Conservation (phyloP, 37 sponge, comb jelly and placozoan genomes). For the Aplysina aerophoba region DNA sequence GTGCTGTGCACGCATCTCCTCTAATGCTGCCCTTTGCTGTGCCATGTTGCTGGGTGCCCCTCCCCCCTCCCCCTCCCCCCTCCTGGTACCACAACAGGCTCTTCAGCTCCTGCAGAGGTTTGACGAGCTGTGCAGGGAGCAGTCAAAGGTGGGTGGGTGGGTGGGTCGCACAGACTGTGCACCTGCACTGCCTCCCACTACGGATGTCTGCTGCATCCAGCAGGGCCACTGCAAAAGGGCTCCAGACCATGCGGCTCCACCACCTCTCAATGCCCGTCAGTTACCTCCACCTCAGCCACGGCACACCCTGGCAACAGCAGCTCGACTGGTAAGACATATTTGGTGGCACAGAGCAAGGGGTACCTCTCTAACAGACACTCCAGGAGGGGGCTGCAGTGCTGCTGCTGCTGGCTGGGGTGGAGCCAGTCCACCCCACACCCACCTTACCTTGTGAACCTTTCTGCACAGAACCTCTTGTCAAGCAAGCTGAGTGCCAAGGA, state of each 20-base stretch:
- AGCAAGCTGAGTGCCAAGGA: not conserved
- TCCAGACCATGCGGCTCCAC: not conserved
- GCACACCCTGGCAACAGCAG: conserved; percentile 5
- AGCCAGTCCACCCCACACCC: too few species aligned
- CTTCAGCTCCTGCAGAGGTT: conserved; percentile 6
- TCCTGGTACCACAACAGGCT: not conserved
- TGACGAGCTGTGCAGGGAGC: not conserved
- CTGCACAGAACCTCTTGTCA: not conserved
- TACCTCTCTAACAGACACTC: too few species aligned
- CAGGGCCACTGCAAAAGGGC: not conserved
- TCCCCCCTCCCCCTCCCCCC: not conserved
- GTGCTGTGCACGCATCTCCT: not conserved
- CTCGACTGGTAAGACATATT: conserved; percentile 18
- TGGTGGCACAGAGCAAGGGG: too few species aligned
- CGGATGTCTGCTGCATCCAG: not conserved
- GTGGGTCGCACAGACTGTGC: not conserved
- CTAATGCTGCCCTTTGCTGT: too few species aligned
- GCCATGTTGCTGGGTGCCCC: not conserved
- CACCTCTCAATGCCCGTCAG: not conserved
- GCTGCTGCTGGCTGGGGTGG: too few species aligned
- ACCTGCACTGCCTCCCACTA: not conserved
- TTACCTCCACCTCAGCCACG: not conserved
- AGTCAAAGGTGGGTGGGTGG: conserved; percentile 4
- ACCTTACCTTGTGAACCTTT: not conserved
- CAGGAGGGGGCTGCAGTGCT: too few species aligned